These are phyloP conservation scores for Connochaetes taurinus DNA, from an alignment of 2,113 vertebrate species.

Conservation along the genomic window DNA sequence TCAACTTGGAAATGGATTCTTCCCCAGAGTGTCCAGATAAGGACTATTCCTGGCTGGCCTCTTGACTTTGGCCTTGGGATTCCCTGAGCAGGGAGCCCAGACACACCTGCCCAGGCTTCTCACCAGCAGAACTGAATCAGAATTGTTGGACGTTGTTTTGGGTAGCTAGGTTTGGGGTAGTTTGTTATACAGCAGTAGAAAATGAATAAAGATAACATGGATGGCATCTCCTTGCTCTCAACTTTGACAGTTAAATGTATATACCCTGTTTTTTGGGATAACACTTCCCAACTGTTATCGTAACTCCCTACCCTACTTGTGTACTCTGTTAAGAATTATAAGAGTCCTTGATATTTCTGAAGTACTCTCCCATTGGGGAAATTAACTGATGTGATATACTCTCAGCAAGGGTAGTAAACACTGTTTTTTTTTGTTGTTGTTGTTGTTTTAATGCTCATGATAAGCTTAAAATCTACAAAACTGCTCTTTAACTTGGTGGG, in stretches of 20 bases:
- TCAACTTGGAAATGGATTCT: not conserved
- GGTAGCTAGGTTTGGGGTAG: not conserved
- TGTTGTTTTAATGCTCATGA: not conserved
- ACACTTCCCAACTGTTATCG: conserved; percentile 18
- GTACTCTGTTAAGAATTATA: not conserved
- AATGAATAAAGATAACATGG: not conserved
- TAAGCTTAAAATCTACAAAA: conserved; percentile 32
- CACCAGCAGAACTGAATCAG: not conserved
- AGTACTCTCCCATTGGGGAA: not conserved
- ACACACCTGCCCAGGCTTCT: not conserved
- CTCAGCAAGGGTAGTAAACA: conserved; percentile 37
- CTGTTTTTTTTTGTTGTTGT: not conserved
- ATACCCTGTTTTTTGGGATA: conserved; percentile 15
- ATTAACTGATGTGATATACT: not conserved
- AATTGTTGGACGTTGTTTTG: not conserved
- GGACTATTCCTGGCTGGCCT: not conserved
- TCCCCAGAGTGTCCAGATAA: not conserved
- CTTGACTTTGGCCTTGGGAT: not conserved
- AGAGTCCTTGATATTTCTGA: conserved; percentile 42
- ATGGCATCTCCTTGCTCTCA: not conserved
- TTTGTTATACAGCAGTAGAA: not conserved
- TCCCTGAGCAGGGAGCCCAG: not conserved
- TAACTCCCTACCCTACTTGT: not conserved
- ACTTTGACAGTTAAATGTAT: conserved; percentile 3
- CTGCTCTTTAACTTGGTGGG: conserved; percentile 46